Evolutionary conservation across 2,797 vertebrate genomes (phyloP), one percentile per base, ranked within the genome.

Genomic region (Sebastolobus altivelis): DNA sequence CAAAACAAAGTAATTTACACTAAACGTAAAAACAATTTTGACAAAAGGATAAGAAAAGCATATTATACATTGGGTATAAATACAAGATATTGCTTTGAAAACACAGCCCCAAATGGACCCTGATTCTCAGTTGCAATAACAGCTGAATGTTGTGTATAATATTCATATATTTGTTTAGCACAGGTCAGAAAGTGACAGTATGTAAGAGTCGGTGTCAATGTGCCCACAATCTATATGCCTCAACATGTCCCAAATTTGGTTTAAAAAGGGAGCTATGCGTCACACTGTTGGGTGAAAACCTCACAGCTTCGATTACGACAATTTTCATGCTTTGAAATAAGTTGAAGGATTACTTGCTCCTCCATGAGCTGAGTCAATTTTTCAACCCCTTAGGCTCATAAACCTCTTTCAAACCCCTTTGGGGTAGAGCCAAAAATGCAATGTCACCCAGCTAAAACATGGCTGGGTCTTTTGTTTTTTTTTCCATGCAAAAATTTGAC

Each of bases 271-370:
- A 85, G 73, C 35, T 8, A 75, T 56, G 77, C 11, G 2, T 85
- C 77, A 78, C n/a, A 35, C 49, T 72, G 75, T 61, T 58, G 70
- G 49, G 20, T 71, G 74, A 66, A 88, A 85, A 82, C 76, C 72
- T 84, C 66, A 43, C 58, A 82, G 82, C 68, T 78, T 86, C 59
- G 73, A 74, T 84, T 83, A 84, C 2, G 8, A 80, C 65, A 72
- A 83, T 88, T 88, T 89, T 81, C 67, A 85, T 70, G 79, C 82
- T 87, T 84, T 87, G 72, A 83, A 89, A 86, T 86, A 87, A 83
- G 71, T 81, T 88, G 65, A 81, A 73, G 81, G 88, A 89, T 90
- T 89, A 89, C 75, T 85, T 75, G 35, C 75, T 72, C 58, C 66
- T 83, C 66, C 20, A 9, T 70, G 77, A 85, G 74, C 75, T 38